Evolutionary conservation across 2,113 vertebrate genomes (phyloP), one percentile per base, ranked within the genome.

Genomic region (Rhea americana): DNA sequence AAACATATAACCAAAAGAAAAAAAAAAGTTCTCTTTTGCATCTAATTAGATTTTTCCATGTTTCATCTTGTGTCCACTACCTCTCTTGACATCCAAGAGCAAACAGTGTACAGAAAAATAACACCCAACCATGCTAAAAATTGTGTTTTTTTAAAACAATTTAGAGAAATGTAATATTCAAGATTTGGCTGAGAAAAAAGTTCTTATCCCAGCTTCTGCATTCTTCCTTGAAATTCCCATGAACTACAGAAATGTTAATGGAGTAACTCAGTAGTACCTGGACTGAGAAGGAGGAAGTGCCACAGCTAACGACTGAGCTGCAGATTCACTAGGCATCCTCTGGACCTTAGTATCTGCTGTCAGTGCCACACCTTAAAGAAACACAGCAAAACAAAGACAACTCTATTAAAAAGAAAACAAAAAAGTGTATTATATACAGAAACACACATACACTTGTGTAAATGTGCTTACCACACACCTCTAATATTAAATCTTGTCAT

Each of bases 261-360:
- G 81, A 48, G 12, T 26, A 87, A 80, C 26, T 41, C 3, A 61
- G 12, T 24, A 75, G 53, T 98, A 99, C 99, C 99, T 99, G 89
- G 98, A 97, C 94, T 99, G 98, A 76, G 98, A 98, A 45, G 99
- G 95, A 20, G 99, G 99, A 87, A 99, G 97, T 7, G 98, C 97
- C 89, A 99, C 97, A 0, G 99, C 98, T 97, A 99, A 97, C 55
- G 99, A 98, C 59, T 99, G 98, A 59, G 99, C 96, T 63, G 98
- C 99, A 19, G 97, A 98, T 85, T 99, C 99, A 93, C 98, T 99
- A 30, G 99, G 99, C 97, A 99, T 99, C 96, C 99, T 99, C 91
- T 99, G 99, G 72, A 99, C 95, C 96, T 99, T 99, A n/a, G 99
- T 99, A 82, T 99, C 99, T 41, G 98, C 98, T 53, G 99, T 99